Evolutionary conservation across 2,888 invertebrate genomes (phyloP).

Genomic region (Drosophila buzzatii): DNA sequence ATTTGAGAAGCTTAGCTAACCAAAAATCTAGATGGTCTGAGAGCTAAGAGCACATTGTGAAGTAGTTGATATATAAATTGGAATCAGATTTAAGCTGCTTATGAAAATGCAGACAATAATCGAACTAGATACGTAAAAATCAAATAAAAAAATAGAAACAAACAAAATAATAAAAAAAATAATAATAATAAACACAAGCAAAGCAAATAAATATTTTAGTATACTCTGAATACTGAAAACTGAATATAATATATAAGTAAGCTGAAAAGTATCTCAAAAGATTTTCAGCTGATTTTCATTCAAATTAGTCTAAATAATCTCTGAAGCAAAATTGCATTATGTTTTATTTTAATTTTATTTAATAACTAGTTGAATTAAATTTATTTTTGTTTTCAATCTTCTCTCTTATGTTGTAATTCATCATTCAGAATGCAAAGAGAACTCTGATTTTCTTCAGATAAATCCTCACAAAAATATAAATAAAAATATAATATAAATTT

Average conservation of each 20-base stretch:
- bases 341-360: too few relatives aligned
- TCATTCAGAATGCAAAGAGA: too few relatives aligned
- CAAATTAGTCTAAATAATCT: neutral
- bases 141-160: neutral
- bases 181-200: neutral
- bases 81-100: neutral
- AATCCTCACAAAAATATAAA: neutral
- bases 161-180: neutral
- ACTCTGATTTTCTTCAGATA: too few relatives aligned
- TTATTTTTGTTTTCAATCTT: too few relatives aligned
- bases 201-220: neutral
- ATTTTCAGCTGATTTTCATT: neutral
- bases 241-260: neutral
- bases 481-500: neutral
- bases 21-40: neutral
- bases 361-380: too few relatives aligned
- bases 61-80: neutral
- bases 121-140: neutral
- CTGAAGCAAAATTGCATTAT: too few relatives aligned
- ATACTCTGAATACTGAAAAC: too few relatives aligned
- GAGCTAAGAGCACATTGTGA: conserved; percentile 1
- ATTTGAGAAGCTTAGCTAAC: conserved; percentile 1
- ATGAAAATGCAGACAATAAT: neutral
- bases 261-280: neutral
- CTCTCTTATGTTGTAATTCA: too few relatives aligned